Base-by-base conservation (phyloP, 2,113 vertebrate species). In the Tyto alba region DNA sequence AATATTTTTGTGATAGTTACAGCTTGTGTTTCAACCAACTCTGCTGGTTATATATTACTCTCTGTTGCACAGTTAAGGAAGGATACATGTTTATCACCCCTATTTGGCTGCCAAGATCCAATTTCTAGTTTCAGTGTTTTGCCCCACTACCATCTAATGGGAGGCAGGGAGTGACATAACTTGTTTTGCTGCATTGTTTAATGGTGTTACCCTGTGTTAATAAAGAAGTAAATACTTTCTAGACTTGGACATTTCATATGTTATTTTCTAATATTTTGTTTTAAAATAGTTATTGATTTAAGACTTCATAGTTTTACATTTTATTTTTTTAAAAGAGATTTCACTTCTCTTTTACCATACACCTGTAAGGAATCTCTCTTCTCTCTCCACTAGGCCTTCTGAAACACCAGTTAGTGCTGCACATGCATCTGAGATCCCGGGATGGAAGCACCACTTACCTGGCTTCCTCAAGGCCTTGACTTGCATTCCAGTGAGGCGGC, bases 251-350 rank as follows among this genome's bases (percentile, higher is more conserved):
- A 48, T 16, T 36, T 62, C 16, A 9, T 29, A 19, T 11, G 16
- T n/a, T 76, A 55, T 68, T 79, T 92, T 88, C 52, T n/a, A 79
- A 20, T 38, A 47, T 64, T 89, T 81, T 64, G 52, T 67, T 89
- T 89, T 64, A 80, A 88, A 84, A 18, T 7, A n/a, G 22, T 40
- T 40, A 60, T 34, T 3, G 7, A 74, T 45, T 45, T 18, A 68
- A 73, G 43, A 48, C 68, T 60, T 36, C 53, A 48, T 30, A 72
- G 56, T 19, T 82, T 53, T 45, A 40, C 5, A 5, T 78, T 72
- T 55, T 50, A 4, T 41, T 75, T 63, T 85, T 55, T 13, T n/a
- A n/a, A 34, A 57, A 72, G 52, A 9, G 48, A 56, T 60, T 85
- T 60, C 12, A 68, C 13, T 72, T 81, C 8, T 73, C 14, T 38